These are phyloP conservation scores for Notamacropus eugenii DNA, from an alignment of 2,797 vertebrate genomes.

Conservation along the genomic window DNA sequence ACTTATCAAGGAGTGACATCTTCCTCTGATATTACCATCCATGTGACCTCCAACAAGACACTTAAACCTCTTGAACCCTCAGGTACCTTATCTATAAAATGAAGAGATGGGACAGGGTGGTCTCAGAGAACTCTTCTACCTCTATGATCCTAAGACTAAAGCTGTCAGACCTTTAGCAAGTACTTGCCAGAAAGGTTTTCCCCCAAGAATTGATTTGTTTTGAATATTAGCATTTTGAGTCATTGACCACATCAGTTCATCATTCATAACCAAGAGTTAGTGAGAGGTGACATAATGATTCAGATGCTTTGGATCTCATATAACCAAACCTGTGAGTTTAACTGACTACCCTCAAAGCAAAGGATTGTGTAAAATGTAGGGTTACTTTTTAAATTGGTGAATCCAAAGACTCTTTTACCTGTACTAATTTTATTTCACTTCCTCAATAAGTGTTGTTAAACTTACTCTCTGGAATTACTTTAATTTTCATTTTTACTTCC, in stretches of 20 bases:
- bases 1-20: not conserved
- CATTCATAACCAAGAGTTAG: not conserved
- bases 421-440: not conserved
- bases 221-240: not conserved
- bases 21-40: not conserved
- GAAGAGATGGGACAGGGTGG: not conserved
- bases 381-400: too few relatives aligned
- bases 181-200: not conserved
- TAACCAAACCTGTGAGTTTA: not conserved
- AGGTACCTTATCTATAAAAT: not conserved
- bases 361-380: not conserved
- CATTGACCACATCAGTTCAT: not conserved
- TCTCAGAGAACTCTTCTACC: not conserved
- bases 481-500: too few relatives aligned
- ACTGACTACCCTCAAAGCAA: not conserved
- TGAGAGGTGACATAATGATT: not conserved
- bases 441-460: not conserved
- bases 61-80: too few relatives aligned
- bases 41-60: too few relatives aligned
- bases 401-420: not conserved
- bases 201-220: not conserved
- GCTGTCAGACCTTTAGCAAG: not conserved
- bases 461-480: too few relatives aligned
- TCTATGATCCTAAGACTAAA: not conserved
- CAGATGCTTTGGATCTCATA: not conserved